phyloP scores from a whole-genome alignment of 2,113 vertebrate species.

The Cricetomys ansorgei region DNA sequence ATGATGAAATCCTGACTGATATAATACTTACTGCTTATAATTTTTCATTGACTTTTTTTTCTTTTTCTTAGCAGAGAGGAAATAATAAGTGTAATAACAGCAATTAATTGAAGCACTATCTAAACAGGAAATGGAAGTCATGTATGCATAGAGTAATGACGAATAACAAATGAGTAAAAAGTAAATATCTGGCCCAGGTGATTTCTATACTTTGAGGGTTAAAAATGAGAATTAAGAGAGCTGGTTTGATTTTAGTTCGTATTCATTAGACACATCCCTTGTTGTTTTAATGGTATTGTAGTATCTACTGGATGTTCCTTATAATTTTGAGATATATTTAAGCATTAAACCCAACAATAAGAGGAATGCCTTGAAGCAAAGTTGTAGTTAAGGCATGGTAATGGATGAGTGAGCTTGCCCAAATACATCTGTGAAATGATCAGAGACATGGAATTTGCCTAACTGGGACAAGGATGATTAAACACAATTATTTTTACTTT shows the following conservation, averaged over 20 bases:
- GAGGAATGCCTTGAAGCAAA: not conserved
- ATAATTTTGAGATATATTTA: not conserved
- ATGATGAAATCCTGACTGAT: not conserved
- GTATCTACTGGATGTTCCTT: not conserved
- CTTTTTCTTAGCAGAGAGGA: not conserved
- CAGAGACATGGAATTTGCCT: not conserved
- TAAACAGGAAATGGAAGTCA: not conserved
- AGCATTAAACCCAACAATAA: not conserved
- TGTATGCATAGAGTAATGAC: not conserved
- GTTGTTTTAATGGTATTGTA: not conserved
- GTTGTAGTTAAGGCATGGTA: not conserved
- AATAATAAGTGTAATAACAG: not conserved
- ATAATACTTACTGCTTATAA: not conserved
- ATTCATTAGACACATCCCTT: not conserved
- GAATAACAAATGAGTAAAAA: not conserved
- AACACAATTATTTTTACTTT: not conserved
- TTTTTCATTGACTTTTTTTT: not conserved
- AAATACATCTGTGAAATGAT: not conserved
- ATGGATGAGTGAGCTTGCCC: too few species aligned
- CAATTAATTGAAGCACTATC: not conserved
- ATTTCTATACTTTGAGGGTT: not conserved
- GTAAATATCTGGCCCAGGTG: not conserved
- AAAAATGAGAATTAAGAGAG: not conserved
- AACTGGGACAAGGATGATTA: not conserved
- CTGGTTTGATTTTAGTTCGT: not conserved